These are phyloP conservation scores for Atherix ibis DNA, from an alignment of 2,888 invertebrate species.

Conservation along the genomic window DNA sequence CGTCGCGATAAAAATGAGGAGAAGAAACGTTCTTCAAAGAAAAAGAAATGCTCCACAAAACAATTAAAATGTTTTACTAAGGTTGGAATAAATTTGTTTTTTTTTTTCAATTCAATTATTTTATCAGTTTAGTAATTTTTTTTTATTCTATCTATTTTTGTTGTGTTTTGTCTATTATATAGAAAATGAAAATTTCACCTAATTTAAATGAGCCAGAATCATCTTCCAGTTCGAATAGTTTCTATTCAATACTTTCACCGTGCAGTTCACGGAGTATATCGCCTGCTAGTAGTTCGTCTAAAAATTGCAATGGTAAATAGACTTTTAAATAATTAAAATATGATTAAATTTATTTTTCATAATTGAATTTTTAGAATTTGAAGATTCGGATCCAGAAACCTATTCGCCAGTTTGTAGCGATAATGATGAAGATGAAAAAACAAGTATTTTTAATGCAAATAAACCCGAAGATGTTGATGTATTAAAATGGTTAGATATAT, in stretches of 20 bases:
- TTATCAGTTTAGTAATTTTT: no score
- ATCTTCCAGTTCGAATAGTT: slow-evolving; percentile 21
- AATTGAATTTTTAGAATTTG: slow-evolving; percentile 8
- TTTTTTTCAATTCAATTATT: no score
- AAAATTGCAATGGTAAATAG: slow-evolving; percentile 13
- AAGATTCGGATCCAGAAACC: slow-evolving; percentile 20
- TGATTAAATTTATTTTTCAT: no score
- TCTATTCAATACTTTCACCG: slow-evolving; percentile 24
- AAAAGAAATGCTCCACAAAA: slow-evolving; percentile 18
- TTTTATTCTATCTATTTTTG: no score
- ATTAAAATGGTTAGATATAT: slow-evolving; percentile 25
- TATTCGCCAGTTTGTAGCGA: slow-evolving; percentile 33
- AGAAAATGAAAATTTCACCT: slow-evolving; percentile 9
- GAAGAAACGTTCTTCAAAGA: slow-evolving; percentile 18
- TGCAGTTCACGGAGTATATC: slow-evolving; percentile 30
- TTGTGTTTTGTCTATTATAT: no score
- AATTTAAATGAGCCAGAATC: slow-evolving; percentile 25
- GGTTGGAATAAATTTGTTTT: neutral
- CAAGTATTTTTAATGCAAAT: slow-evolving; percentile 5
- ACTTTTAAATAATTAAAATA: no score
- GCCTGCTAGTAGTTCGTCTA: slow-evolving; percentile 19
- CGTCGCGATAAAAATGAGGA: slow-evolving; percentile 26
- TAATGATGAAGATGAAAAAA: slow-evolving; percentile 16
- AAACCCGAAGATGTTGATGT: slow-evolving; percentile 19
- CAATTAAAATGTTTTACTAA: slow-evolving; percentile 1